Evolutionary conservation across 1,140 invertebrate species (phyloP).

Genomic region (Drosophila kurseongensis): DNA sequence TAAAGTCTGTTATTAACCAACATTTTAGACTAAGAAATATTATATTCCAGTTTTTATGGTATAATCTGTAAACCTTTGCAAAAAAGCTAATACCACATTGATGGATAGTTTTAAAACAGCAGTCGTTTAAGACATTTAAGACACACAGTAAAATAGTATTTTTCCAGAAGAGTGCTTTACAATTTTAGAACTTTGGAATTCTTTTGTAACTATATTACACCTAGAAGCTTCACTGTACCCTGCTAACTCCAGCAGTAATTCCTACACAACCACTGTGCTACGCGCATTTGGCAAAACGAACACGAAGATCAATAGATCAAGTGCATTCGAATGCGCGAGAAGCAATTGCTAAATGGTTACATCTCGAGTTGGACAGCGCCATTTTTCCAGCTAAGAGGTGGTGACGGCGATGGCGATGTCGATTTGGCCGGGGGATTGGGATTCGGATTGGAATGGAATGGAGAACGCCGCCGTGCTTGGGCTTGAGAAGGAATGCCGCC

Average conservation of each 20-base stretch:
- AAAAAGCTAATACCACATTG: neutral
- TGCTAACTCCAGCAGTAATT: neutral
- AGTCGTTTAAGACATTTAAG: no score
- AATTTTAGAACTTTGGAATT: no score
- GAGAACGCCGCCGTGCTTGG: slow-evolving; percentile 45
- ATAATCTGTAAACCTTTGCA: neutral
- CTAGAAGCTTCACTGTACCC: slow-evolving; percentile 2
- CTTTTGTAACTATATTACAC: no score
- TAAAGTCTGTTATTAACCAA: neutral
- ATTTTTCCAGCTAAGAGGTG: slow-evolving; percentile 27
- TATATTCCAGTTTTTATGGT: neutral
- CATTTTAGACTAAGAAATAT: neutral
- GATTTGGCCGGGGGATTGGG: neutral
- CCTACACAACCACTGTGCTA: slow-evolving; percentile 48
- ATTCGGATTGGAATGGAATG: slow-evolving; percentile 10
- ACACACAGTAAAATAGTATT: no score
- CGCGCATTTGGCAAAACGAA: slow-evolving; percentile 60
- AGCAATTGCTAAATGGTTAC: slow-evolving; percentile 72
- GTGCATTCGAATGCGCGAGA: slow-evolving; percentile 71
- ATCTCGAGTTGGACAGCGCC: slow-evolving; percentile 61
- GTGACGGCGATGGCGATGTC: neutral
- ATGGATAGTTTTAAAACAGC: no score
- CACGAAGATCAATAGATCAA: slow-evolving; percentile 83
- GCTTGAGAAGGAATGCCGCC: slow-evolving; percentile 67
- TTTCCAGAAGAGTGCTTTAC: no score